These are phyloP conservation scores for Heliconius himera DNA, from an alignment of 1,140 invertebrate species.

Conservation along the genomic window DNA sequence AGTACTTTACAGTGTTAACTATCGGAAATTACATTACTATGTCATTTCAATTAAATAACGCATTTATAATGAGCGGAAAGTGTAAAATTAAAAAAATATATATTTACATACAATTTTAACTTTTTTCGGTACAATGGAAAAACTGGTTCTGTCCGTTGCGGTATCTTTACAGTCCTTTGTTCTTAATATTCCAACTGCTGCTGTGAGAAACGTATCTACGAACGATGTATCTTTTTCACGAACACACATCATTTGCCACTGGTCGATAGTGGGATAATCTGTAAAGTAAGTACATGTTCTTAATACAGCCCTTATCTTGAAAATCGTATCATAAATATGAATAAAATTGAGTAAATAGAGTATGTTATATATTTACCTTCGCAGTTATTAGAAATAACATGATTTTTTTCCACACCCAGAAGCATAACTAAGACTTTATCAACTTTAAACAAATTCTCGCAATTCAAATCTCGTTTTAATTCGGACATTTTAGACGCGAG, in stretches of 20 bases:
- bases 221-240: slow-evolving; percentile 91
- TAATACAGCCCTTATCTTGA: background rate
- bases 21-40: too few species aligned
- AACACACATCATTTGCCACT: slow-evolving; percentile 89
- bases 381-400: slow-evolving; percentile 62
- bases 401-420: slow-evolving; percentile 84
- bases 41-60: too few species aligned
- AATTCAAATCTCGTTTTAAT: slow-evolving; percentile 80
- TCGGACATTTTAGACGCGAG: slow-evolving; percentile 85
- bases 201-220: slow-evolving; percentile 89
- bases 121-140: slow-evolving; percentile 90
- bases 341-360: background rate
- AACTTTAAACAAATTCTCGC: slow-evolving; percentile 85
- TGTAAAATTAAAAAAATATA: slow-evolving; percentile 77
- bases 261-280: slow-evolving; percentile 86
- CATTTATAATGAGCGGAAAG: background rate
- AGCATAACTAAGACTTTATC: slow-evolving; percentile 90
- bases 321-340: background rate
- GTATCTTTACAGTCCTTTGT: slow-evolving; percentile 83
- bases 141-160: slow-evolving; percentile 85
- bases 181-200: slow-evolving; percentile 88
- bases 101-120: slow-evolving; percentile 86
- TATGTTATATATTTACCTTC: slow-evolving; percentile 55
- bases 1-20: too few species aligned
- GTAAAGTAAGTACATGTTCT: slow-evolving; percentile 44